Conservation (phyloP, 2,888 invertebrate genomes). For the Luffia ferchaultella region DNA sequence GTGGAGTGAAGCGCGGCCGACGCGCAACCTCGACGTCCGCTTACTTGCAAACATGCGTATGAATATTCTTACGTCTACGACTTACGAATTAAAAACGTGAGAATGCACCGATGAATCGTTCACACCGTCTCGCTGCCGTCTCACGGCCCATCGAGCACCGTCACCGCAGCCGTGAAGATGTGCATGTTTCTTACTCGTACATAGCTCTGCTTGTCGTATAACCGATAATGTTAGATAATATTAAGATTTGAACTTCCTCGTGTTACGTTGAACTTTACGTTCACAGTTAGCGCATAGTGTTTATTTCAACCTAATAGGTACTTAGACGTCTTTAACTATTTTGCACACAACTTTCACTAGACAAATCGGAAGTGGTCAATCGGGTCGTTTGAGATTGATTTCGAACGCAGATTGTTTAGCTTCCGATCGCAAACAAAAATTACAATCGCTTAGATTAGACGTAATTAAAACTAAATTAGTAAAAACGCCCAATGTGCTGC, state of each 20-base stretch:
- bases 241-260: constrained; percentile 37
- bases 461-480: too few species aligned
- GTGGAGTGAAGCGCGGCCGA: constrained; percentile 6
- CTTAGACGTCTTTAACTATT: not conserved
- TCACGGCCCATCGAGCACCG: not conserved
- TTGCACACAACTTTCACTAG: not conserved
- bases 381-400: too few species aligned
- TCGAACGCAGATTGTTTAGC: too few species aligned
- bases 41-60: too few species aligned
- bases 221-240: constrained; percentile 35
- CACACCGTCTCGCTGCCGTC: not conserved
- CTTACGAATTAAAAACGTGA: not conserved
- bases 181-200: too few species aligned
- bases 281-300: constrained; percentile 10
- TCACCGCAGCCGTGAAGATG: not conserved
- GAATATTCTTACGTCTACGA: too few species aligned
- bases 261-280: too few species aligned
- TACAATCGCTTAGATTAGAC: too few species aligned
- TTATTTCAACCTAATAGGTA: constrained; percentile 8
- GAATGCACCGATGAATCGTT: not conserved
- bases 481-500: too few species aligned
- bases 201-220: too few species aligned
- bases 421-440: too few species aligned
- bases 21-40: constrained; percentile 16
- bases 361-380: too few species aligned